Evolutionary conservation across 2,797 vertebrate genomes (phyloP), one percentile per base, ranked within the genome.

Genomic region (Channa striata): DNA sequence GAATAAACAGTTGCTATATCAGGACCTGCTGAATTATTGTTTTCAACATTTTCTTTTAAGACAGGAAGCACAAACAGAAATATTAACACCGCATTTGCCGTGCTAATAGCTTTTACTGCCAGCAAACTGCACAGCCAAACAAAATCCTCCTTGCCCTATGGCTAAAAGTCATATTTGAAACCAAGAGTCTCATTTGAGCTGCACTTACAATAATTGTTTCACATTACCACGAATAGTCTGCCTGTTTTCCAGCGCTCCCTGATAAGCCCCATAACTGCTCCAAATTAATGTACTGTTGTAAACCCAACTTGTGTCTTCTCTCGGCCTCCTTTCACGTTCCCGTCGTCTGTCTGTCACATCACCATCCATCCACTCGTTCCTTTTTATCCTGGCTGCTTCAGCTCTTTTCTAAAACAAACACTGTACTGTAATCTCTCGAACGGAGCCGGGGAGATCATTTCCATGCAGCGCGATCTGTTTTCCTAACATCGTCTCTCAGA

Each of bases 201-300:
- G 69, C 3, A 34, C 10, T 44, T 66, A n/a, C 25, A 23, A 62
- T 12, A 58, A 72, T 44, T 34, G 40, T 47, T 16, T 52, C 4
- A 20, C n/a, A 59, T 60, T 44, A 59, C 59, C 19, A 69, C 33
- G 37, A 71, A 23, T 17, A 40, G 25, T 19, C 40, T 0, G 5
- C 2, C 46, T 69, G 48, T 69, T 84, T 67, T 63, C 54, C 73
- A 75, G 81, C 78, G 76, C 76, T 30, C 34, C 34, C n/a, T 11
- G 36, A 71, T 74, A 67, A 78, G 79, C 58, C 57, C 78, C 54
- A 43, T 2, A 44, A 52, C 34, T 66, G 42, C 25, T 78, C 65
- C 50, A 68, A 54, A 72, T 42, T 14, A 11, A 61, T 72, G 64
- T 50, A 23, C 33, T 70, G 40, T 2, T 60, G 58, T 72, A 21